A percentile compares a stretch with the other conserved stretches of the same genome.
phyloP scores from a whole-genome alignment of 2,797 vertebrate genomes.

The Acrossocheilus wenchowensis region DNA sequence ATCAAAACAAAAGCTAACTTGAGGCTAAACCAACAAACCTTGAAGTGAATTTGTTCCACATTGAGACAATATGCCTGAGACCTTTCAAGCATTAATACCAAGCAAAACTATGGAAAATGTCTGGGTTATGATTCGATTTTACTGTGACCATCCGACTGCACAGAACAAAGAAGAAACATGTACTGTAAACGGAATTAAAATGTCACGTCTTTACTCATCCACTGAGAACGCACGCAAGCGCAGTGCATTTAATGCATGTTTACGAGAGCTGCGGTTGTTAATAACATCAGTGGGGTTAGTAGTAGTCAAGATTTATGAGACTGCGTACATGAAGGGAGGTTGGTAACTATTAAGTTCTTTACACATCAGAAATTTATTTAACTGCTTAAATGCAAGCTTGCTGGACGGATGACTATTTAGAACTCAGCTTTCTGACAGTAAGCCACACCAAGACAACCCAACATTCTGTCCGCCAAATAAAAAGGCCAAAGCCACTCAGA shows the following conservation, averaged over 20 bases:
- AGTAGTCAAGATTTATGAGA: not conserved
- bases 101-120: not conserved
- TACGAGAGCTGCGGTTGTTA: not conserved
- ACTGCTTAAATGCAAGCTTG: slow-evolving; percentile 55
- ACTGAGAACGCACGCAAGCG: not conserved
- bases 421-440: slow-evolving; percentile 53
- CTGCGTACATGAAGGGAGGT: slow-evolving; percentile 19
- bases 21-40: slow-evolving; percentile 32
- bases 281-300: slow-evolving; percentile 46
- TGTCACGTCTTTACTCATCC: slow-evolving; percentile 1
- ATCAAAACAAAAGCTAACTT: slow-evolving; percentile 13
- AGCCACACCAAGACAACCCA: slow-evolving; percentile 41
- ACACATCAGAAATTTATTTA: slow-evolving; percentile 54
- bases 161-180: not conserved
- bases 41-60: slow-evolving; percentile 26
- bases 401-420: slow-evolving; percentile 48
- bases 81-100: slow-evolving; percentile 1
- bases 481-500: slow-evolving; percentile 43
- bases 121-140: slow-evolving; percentile 6
- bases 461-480: slow-evolving; percentile 35
- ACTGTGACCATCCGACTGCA: not conserved
- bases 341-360: slow-evolving; percentile 51
- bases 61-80: slow-evolving; percentile 9
- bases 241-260: not conserved
- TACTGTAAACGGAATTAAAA: slow-evolving; percentile 5